Evolutionary conservation across 2,113 vertebrate species (phyloP), one percentile per base, ranked within the genome.

Genomic region (Geococcyx californianus): DNA sequence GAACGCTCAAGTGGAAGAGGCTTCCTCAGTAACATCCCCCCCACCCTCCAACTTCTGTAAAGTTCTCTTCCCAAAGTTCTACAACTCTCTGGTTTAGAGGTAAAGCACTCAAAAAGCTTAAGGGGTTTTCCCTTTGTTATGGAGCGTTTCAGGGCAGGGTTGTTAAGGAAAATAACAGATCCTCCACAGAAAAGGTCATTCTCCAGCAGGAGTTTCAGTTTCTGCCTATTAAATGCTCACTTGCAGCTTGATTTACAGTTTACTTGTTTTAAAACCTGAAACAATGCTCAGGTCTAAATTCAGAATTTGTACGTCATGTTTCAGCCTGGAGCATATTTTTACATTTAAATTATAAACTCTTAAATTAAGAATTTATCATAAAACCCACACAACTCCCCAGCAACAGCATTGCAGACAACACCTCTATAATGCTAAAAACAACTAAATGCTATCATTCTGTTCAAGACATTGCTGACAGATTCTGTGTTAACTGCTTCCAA

Each of bases 281-380:
- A 52, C 42, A 81, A 87, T 17, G 18, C 68, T 72, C 40, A 31
- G 34, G 45, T 87, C 56, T 49, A 58, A 58, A 90, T 54, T 78
- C 60, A 75, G 64, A 87, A 78, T 94, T 88, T 54, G 52, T 84
- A 72, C 58, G 55, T 64, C 56, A 64, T 1, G 4, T 93, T 93
- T 78, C 85, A 75, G 79, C 47, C 84, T 88, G 47, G 13, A 93
- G 51, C 55, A 77, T 67, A 86, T 90, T 90, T 94, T 93, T 93
- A 93, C 0, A 0, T 60, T 86, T 91, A 90, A 92, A 58, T 89
- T 87, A 91, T 77, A 93, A 95, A 64, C 51, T 9, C 45, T 81
- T 89, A 92, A 95, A 87, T 94, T 87, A 96, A 95, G 90, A 84
- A 86, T 92, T 91, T 90, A 96, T 79, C 59, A 87, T 51, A 60